These are phyloP conservation scores for Otocyon megalotis DNA, from an alignment of 2,113 vertebrate genomes.

Conservation along the genomic window DNA sequence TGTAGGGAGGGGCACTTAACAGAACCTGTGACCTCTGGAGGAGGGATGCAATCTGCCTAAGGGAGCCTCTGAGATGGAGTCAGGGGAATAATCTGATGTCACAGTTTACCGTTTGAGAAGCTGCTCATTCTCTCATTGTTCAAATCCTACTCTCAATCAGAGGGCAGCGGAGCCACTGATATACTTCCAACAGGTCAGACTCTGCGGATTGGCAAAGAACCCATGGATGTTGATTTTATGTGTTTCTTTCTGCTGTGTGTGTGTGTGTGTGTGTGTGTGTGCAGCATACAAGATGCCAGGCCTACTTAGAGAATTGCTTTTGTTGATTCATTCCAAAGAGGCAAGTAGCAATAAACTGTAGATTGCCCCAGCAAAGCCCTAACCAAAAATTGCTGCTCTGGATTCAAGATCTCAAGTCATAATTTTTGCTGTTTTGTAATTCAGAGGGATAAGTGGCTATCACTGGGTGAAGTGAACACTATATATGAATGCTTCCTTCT, in stretches of 20 bases:
- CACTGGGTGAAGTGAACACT: background rate
- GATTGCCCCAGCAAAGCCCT: background rate
- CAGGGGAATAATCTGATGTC: background rate
- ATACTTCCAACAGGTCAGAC: background rate
- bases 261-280: background rate
- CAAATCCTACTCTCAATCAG: background rate
- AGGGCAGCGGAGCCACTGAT: background rate
- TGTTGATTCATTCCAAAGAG: background rate
- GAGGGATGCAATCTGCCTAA: background rate
- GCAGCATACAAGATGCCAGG: background rate
- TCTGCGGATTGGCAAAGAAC: background rate
- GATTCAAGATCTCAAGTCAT: background rate
- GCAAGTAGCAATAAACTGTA: background rate
- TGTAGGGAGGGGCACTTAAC: background rate
- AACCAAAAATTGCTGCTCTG: background rate
- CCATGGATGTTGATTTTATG: background rate
- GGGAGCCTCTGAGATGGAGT: background rate
- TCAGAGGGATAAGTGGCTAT: background rate
- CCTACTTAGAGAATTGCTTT: background rate
- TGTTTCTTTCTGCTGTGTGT: background rate
- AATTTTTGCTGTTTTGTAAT: background rate
- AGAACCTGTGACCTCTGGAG: background rate
- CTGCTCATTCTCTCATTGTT: background rate
- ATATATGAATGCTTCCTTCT: background rate
- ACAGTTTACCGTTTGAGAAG: background rate